These are phyloP conservation scores for Pteropus rufus DNA, from an alignment of 2,797 vertebrate genomes.

Conservation along the genomic window DNA sequence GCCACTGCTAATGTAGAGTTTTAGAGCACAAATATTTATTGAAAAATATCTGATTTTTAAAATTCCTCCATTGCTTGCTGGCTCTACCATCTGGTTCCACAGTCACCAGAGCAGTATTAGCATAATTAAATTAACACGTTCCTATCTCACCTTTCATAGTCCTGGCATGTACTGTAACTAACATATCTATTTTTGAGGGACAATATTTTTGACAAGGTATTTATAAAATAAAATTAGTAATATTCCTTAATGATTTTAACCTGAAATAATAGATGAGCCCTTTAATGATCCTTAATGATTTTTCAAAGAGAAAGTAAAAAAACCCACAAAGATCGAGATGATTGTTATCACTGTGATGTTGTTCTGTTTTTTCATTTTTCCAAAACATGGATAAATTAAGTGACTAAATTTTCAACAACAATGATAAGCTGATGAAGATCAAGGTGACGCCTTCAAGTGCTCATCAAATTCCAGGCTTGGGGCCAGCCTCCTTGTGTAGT, in stretches of 20 bases:
- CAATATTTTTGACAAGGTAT: slow-evolving; percentile 62
- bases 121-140: slow-evolving; percentile 79
- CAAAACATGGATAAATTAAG: slow-evolving; percentile 48
- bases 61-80: slow-evolving; percentile 70
- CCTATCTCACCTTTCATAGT: slow-evolving; percentile 60
- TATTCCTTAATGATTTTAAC: slow-evolving; percentile 66
- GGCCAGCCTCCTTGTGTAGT: neutral
- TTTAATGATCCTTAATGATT: slow-evolving; percentile 51
- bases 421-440: slow-evolving; percentile 11
- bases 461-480: slow-evolving; percentile 30
- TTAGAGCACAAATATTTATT: slow-evolving; percentile 77
- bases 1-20: slow-evolving; percentile 39
- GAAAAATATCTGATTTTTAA: slow-evolving; percentile 73
- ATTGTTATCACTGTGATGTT: slow-evolving; percentile 41
- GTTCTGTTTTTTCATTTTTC: neutral
- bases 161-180: slow-evolving; percentile 59
- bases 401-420: slow-evolving; percentile 54
- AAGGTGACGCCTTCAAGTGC: slow-evolving; percentile 35
- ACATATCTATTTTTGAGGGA: slow-evolving; percentile 58
- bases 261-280: neutral
- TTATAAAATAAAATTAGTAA: slow-evolving; percentile 55
- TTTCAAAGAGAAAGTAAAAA: neutral
- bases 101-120: slow-evolving; percentile 69
- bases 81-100: slow-evolving; percentile 76
- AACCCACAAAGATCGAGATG: slow-evolving; percentile 28